Conservation (phyloP, 2,888 invertebrate genomes). For the Lochmaea crataegi region DNA sequence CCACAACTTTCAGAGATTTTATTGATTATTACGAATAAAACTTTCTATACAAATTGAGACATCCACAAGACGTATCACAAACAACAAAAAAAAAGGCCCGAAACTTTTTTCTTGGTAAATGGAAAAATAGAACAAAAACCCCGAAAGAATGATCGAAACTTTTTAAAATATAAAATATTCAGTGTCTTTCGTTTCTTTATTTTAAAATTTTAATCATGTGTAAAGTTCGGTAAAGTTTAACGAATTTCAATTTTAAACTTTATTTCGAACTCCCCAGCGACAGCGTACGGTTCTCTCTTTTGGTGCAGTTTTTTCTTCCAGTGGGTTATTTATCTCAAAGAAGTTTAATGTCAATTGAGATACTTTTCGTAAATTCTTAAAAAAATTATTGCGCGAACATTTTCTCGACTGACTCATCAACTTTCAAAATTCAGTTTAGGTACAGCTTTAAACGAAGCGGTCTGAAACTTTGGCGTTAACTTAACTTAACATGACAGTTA, state of each 20-base stretch:
- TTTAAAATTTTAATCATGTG: conserved; percentile 18
- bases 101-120: not conserved
- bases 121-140: not conserved
- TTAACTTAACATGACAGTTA: too few species aligned
- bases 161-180: not conserved
- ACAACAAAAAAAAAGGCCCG: not conserved
- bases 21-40: not conserved
- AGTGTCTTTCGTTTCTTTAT: not conserved
- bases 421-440: too few species aligned
- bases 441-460: too few species aligned
- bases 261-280: not conserved
- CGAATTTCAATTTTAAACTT: conserved; percentile 13
- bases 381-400: too few species aligned
- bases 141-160: not conserved
- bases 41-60: not conserved
- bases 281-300: not conserved
- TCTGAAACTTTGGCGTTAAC: too few species aligned
- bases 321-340: not conserved
- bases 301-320: too few species aligned
- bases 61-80: not conserved
- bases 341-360: not conserved
- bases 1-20: not conserved
- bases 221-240: conserved; percentile 3
- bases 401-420: too few species aligned
- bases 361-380: too few species aligned